A percentile compares a stretch with the other conserved stretches of the same genome.
phyloP scores from a whole-genome alignment of 2,113 vertebrate genomes.

The Labeo catla region DNA sequence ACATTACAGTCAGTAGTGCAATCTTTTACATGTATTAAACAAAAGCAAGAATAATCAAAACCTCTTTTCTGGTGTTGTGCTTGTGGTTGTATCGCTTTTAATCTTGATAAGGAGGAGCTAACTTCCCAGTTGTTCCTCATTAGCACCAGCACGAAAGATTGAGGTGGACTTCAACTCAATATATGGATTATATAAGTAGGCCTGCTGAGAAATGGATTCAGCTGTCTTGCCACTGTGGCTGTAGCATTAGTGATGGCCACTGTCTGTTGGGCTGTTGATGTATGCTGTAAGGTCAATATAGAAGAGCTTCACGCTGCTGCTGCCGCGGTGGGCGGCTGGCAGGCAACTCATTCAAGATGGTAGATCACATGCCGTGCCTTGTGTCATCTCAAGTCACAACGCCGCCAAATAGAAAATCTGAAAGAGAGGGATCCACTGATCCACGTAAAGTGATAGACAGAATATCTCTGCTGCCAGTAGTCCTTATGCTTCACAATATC shows the following conservation, averaged over 20 bases:
- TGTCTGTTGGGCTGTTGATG: conserved; percentile 65
- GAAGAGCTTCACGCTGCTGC: conserved; percentile 61
- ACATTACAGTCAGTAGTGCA: neutral
- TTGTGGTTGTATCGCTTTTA: neutral
- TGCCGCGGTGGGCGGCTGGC: conserved; percentile 59
- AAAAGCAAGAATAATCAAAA: neutral
- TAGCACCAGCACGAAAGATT: neutral
- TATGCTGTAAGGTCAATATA: conserved; percentile 72
- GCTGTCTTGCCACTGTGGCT: conserved; percentile 65
- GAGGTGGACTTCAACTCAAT: neutral
- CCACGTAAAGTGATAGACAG: neutral
- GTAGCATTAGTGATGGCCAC: conserved; percentile 68
- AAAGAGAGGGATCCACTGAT: conserved; percentile 9
- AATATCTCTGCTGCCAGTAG: neutral
- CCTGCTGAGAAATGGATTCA: conserved; percentile 71
- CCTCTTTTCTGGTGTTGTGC: neutral
- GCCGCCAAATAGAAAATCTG: conserved; percentile 1
- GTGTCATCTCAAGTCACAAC: conserved; percentile 39
- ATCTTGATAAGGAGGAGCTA: neutral
- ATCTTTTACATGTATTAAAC: neutral
- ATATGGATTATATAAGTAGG: conserved; percentile 25
- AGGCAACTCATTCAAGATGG: conserved; percentile 69
- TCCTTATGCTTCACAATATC: neutral
- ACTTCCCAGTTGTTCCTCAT: neutral
- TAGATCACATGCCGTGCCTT: conserved; percentile 51